A percentile compares a stretch with the other conserved stretches of the same genome.
Conservation (phyloP, 2,797 vertebrate genomes). For the Meda fulgida region DNA sequence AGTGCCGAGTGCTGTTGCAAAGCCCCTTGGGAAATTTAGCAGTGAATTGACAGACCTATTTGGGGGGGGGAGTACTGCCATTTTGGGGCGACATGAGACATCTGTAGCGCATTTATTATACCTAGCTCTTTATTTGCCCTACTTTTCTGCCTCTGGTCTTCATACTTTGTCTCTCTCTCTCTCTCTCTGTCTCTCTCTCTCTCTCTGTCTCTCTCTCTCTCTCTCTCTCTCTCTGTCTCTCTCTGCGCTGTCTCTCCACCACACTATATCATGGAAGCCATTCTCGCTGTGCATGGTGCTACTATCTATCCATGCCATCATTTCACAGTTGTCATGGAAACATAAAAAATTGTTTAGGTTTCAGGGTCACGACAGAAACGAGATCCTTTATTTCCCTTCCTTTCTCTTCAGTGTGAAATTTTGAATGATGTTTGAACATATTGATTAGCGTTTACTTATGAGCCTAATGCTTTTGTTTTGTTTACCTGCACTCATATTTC, state of each 20-base stretch:
- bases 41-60: constrained; percentile 18
- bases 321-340: constrained; percentile 59
- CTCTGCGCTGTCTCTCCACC: constrained; percentile 8
- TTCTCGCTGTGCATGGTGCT: constrained; percentile 1
- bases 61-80: background rate
- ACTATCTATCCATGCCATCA: constrained; percentile 32
- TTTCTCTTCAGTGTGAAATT: constrained; percentile 12
- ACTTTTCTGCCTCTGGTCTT: constrained; percentile 28
- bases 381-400: background rate
- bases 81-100: constrained; percentile 18
- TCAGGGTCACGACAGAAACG: constrained; percentile 48
- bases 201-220: constrained; percentile 5
- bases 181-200: constrained; percentile 3
- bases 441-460: background rate
- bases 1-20: constrained; percentile 27
- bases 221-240: background rate
- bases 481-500: background rate
- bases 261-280: constrained; percentile 23
- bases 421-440: background rate
- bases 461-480: background rate
- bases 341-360: constrained; percentile 35
- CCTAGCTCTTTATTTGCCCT: constrained; percentile 42
- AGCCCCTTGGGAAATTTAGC: constrained; percentile 44
- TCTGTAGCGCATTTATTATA: constrained; percentile 41
- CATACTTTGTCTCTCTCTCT: background rate